These are phyloP conservation scores for Mesoclemmys tuberculata DNA, from an alignment of 2,113 vertebrate genomes.

Conservation along the genomic window DNA sequence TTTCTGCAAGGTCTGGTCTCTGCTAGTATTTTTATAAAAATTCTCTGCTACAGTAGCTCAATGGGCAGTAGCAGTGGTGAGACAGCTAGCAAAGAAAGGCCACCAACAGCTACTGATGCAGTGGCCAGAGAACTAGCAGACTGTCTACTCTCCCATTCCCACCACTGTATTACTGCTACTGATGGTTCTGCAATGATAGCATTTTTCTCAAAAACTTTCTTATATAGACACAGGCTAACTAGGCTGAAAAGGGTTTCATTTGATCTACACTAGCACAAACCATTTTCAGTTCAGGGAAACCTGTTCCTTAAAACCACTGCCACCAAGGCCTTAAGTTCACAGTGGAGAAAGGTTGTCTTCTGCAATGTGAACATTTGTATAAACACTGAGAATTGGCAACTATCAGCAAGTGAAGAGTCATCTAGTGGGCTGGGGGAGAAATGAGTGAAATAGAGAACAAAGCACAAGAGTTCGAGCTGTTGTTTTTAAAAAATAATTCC, in stretches of 20 bases:
- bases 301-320: neutral
- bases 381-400: neutral
- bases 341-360: neutral
- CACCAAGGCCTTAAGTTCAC: neutral
- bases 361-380: neutral
- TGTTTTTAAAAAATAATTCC: neutral
- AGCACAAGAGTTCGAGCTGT: neutral
- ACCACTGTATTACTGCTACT: neutral
- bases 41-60: neutral
- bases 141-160: neutral
- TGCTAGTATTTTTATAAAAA: neutral
- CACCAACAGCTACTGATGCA: neutral
- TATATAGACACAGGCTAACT: neutral
- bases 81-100: neutral
- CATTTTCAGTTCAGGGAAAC: neutral
- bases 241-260: neutral
- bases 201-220: neutral
- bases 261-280: neutral
- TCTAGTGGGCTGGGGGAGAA: neutral
- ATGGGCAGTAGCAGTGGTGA: too few relatives aligned
- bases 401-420: neutral
- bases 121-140: neutral
- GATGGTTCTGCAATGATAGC: neutral
- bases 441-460: neutral
- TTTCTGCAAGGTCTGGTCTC: neutral